Percentiles rank a stretch among this genome's conserved stretches.
These are phyloP conservation scores for Tridacna gigas DNA, from an alignment of 2,888 invertebrate genomes.

Conservation along the genomic window DNA sequence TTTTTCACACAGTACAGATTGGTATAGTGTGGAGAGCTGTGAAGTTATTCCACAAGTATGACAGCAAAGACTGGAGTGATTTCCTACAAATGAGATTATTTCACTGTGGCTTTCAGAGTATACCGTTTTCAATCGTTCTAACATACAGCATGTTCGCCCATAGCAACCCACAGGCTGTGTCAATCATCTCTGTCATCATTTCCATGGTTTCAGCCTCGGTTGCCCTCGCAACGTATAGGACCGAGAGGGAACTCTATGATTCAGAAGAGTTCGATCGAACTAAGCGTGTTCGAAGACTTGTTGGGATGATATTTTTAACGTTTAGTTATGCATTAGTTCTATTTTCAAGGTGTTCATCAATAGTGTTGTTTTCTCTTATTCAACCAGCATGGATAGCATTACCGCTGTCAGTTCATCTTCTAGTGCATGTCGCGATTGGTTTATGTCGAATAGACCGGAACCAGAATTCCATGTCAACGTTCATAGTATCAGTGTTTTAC, in stretches of 20 bases:
- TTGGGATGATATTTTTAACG: conserved; percentile 60
- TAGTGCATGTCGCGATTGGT: conserved; percentile 54
- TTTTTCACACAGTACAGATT: conserved; percentile 71
- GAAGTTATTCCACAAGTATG: conserved; percentile 67
- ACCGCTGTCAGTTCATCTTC: conserved; percentile 65
- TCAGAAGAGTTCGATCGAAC: conserved; percentile 51
- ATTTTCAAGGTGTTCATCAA: conserved; percentile 66
- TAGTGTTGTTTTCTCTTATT: conserved; percentile 63
- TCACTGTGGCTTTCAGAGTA: conserved; percentile 70
- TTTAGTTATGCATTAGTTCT: conserved; percentile 63
- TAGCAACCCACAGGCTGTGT: conserved; percentile 36
- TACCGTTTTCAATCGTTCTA: conserved; percentile 66
- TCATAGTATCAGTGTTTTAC: conserved; percentile 48
- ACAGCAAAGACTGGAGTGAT: conserved; percentile 66
- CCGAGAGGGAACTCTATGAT: conserved; percentile 59
- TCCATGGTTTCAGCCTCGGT: conserved; percentile 56
- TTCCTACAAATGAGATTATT: conserved; percentile 69
- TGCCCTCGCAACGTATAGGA: conserved; percentile 61
- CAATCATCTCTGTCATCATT: conserved; percentile 53
- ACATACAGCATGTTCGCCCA: conserved; percentile 55
- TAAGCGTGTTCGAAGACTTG: conserved; percentile 47
- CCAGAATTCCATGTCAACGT: conserved; percentile 36
- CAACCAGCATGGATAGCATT: conserved; percentile 65
- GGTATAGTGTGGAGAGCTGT: conserved; percentile 74
- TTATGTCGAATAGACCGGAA: conserved; percentile 50